Evolutionary conservation across 2,888 invertebrate genomes (phyloP), one percentile per base, ranked within the genome.

Genomic region (Polydrusus tereticollis): DNA sequence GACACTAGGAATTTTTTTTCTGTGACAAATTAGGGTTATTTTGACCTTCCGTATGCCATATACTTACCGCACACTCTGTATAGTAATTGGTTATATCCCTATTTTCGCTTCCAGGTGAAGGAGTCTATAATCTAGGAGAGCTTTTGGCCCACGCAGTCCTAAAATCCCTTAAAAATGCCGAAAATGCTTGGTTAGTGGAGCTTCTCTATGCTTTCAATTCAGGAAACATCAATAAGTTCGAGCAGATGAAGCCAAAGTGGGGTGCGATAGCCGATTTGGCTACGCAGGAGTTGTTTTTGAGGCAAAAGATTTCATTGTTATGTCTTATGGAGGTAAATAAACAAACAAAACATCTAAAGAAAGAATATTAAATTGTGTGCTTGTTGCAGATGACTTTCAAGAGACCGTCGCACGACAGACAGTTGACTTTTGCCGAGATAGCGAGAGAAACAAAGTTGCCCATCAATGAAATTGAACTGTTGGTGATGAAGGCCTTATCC

Each of bases 401-500:
- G 83, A 91, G 98, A 60, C 93, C 97, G 0, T 94, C 97, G 0
- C 95, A 95, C 59, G 92, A 95, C 78, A 88, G 94, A 68, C 93
- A 94, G 81, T 87, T 99, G 68, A 90, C 95, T 0, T 99, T 99
- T 86, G 88, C 90, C 0, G 98, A 98, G 84, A 98, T 99, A 65
- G 92, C 98, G 0, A 87, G 88, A 29, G 95, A 95, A 82, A 95
- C 98, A 2, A 90, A 93, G 76, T 87, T 98, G 69, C 94, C 95
- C 0, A 86, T 91, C 0, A 92, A 93, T 77, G 94, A 96, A 83
- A 96, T 99, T 18, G 99, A 99, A 83, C 88, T 97, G 74, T 87
- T 99, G 50, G 96, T 99, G 0, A 99, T 99, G 99, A 98, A 97
- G 86, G 99, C 99, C 0, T 85, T 99, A 23, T 96, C 98, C 0